Percentiles rank a stretch among this genome's conserved stretches.
These are phyloP conservation scores for Trematocara marginatum DNA, from an alignment of 2,113 vertebrate genomes.

Conservation along the genomic window DNA sequence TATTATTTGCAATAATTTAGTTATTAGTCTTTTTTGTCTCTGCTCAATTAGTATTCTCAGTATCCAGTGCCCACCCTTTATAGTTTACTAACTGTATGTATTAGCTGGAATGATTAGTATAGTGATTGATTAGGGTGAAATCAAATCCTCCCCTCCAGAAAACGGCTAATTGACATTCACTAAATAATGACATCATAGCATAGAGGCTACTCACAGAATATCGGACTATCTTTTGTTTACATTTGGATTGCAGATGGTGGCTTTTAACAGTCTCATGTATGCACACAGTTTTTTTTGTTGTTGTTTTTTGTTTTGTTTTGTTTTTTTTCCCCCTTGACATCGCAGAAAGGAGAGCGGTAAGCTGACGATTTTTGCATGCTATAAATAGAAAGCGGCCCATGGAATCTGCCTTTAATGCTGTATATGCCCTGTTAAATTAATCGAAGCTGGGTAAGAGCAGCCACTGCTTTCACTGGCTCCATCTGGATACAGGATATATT, in stretches of 20 bases:
- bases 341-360: neutral
- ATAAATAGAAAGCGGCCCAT: conserved; percentile 60
- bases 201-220: neutral
- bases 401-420: conserved; percentile 59
- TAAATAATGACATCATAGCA: neutral
- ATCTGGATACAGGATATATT: neutral
- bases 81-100: neutral
- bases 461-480: conserved; percentile 9
- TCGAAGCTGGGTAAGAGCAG: neutral
- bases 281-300: conserved; percentile 36
- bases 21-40: neutral
- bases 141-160: neutral
- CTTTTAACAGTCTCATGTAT: conserved; percentile 37
- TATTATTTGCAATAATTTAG: neutral
- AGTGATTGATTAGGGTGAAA: conserved; percentile 9
- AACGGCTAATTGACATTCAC: conserved; percentile 1
- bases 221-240: conserved; percentile 24
- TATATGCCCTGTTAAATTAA: conserved; percentile 54
- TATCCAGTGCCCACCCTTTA: neutral
- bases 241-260: conserved; percentile 27
- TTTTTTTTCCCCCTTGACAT: neutral
- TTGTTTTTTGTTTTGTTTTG: neutral
- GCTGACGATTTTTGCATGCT: conserved; percentile 49
- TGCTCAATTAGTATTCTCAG: neutral
- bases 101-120: neutral